These are phyloP conservation scores for Acleris literana DNA, from an alignment of 2,888 invertebrate species.

Conservation along the genomic window DNA sequence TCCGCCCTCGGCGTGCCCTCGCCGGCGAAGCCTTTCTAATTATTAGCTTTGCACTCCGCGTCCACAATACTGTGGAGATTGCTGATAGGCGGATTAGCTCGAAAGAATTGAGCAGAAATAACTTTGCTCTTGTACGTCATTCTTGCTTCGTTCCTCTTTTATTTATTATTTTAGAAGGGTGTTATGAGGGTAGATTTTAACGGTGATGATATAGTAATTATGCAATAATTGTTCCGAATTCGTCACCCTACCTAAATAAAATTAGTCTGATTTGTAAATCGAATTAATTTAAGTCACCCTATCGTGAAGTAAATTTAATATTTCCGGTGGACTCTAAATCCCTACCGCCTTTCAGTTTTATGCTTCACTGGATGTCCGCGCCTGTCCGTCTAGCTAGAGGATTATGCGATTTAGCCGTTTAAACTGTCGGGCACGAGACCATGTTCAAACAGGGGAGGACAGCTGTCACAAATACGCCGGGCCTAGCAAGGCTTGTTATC, in stretches of 20 bases:
- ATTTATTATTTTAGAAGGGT: conserved; percentile 5
- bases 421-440: conserved; percentile 59
- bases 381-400: conserved; percentile 61
- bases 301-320: conserved; percentile 22
- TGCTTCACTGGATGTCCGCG: conserved; percentile 59
- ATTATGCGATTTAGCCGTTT: conserved; percentile 76
- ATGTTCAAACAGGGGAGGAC: conserved; percentile 64
- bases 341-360: conserved; percentile 51
- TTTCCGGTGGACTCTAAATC: conserved; percentile 37
- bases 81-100: conserved; percentile 39
- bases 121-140: conserved; percentile 7
- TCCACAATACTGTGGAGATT: conserved; percentile 48
- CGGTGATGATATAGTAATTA: not conserved
- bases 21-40: conserved; percentile 73
- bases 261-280: too few species aligned
- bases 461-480: conserved; percentile 58
- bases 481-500: conserved; percentile 42
- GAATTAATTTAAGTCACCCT: conserved; percentile 46
- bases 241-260: not conserved
- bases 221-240: not conserved
- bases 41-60: conserved; percentile 58
- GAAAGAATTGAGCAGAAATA: conserved; percentile 20
- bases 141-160: not conserved
- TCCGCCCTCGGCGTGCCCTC: conserved; percentile 46
- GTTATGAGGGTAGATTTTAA: not conserved